Evolutionary conservation across 2,888 invertebrate genomes (phyloP), one percentile per base, ranked within the genome.

Genomic region (Habrosyne pyritoides): DNA sequence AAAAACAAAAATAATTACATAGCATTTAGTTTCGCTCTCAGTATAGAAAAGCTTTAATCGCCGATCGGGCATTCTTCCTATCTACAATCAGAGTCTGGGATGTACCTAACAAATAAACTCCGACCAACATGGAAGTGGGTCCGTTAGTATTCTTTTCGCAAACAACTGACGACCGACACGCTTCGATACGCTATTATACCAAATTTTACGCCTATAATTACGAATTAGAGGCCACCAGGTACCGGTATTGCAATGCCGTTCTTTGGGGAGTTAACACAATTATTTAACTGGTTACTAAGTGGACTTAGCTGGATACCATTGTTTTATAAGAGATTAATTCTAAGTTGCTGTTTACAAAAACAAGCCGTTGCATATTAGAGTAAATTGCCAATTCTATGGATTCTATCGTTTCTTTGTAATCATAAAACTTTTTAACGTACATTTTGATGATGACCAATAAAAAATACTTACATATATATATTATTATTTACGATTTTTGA

Each of bases 131-230:
- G 76, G 83, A 75, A 78, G 62, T 63, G 67, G 64, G 75, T 65
- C 89, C 88, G 89, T 90, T 89, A 88, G 77, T 75, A 81, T 84
- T 86, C 79, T 85, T 86, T 87, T 88, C 71, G 86, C 85, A 73
- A 86, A 79, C 77, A 77, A 80, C 73, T 61, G 71, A 67, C 72
- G 70, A 75, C 73, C 69, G 77, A 68, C 71, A 73, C 77, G 75
- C 66, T 62, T 67, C 75, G 82, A 79, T 75, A 81, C 77, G 82
- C 80, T 73, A 78, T 83, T 81, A 78, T 73, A 76, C 67, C 71
- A 70, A 81, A 83, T 87, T 86, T 83, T 76, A 86, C 86, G 84
- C 82, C 76, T 79, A 71, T 81, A 83, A 85, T 86, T 84, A 82
- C 77, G 79, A 86, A 84, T 86, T 82, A 82, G 75, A 74, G 67